Evolutionary conservation across 2,888 invertebrate genomes (phyloP).

Genomic region (Apamea monoglypha): DNA sequence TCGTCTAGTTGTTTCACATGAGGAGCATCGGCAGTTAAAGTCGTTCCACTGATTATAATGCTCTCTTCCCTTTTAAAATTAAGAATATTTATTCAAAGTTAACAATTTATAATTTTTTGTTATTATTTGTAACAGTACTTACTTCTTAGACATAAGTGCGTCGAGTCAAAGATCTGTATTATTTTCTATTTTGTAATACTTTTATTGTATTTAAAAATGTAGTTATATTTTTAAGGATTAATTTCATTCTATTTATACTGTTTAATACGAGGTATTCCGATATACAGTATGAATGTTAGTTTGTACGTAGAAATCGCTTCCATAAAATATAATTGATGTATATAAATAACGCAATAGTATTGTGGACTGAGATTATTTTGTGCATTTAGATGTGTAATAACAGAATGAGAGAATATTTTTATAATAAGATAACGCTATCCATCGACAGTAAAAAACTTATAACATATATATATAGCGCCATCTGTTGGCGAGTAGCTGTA

Average conservation of each 20-base stretch:
- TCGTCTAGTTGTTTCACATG: constrained; percentile 53
- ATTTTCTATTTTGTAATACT: constrained; percentile 90
- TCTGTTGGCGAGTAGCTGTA: constrained; percentile 72
- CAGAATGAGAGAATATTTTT: constrained; percentile 73
- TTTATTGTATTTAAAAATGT: constrained; percentile 87
- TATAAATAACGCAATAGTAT: constrained; percentile 84
- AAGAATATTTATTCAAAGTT: constrained; percentile 89
- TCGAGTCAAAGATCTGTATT: constrained; percentile 91
- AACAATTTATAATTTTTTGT: constrained; percentile 84
- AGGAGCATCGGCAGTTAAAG: constrained; percentile 58
- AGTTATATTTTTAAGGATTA: constrained; percentile 80
- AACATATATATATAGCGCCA: constrained; percentile 70
- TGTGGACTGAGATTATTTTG: constrained; percentile 88
- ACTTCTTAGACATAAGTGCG: constrained; percentile 86
- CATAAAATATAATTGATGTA: constrained; percentile 80
- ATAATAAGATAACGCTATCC: constrained; percentile 61
- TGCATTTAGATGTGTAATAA: constrained; percentile 83
- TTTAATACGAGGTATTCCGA: constrained; percentile 89
- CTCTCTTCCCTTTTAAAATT: constrained; percentile 84
- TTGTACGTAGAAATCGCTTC: constrained; percentile 83
- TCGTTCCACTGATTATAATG: constrained; percentile 78
- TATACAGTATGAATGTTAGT: constrained; percentile 85
- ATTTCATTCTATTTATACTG: constrained; percentile 84
- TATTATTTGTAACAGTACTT: constrained; percentile 86
- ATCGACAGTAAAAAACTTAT: constrained; percentile 52